Evolutionary conservation across 2,888 invertebrate genomes (phyloP), one percentile per base, ranked within the genome.

Genomic region (Phoenoteleia sp.): DNA sequence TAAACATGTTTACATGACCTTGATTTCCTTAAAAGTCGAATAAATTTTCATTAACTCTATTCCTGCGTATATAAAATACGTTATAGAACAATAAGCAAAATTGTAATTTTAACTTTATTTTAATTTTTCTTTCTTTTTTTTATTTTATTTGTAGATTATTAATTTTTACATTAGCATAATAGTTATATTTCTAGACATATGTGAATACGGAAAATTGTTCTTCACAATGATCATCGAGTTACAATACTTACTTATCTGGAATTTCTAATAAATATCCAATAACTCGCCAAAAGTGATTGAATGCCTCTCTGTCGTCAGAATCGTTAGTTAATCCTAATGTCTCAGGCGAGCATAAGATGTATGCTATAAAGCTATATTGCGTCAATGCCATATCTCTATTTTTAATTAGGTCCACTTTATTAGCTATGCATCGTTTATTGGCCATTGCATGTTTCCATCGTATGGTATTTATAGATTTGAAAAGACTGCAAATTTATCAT

Each of bases 351-450:
- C 96, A 90, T 0, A 97, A 91, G 0, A 95, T 94, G 85, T 96
- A 96, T 0, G 97, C 98, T 89, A 98, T 95, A 91, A 98, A 98
- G 1, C 97, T 97, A 91, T 97, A 97, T 93, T 97, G 97, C 0
- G 98, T 98, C 7, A 98, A 92, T 0, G 96, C 96, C 95, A 98
- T 95, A 91, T 98, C 98, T 84, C 96, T 95, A 91, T 98, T 98
- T 0, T 96, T 96, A 23, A 98, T 96, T 17, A 94, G 94, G 0
- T 95, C 95, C 0, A 93, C 84, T 0, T 91, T 91, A 9, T n/a
- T 6, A 1, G 93, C 89, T 2, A 90, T 87, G 9, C 94, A 93
- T 71, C 94, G 92, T 21, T 94, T 94, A 52, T 95, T 95, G 0
- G 95, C 95, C 0, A 94, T 94, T 3, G 95, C 91, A 89, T 97